These are phyloP conservation scores for Mesoclemmys tuberculata DNA, from an alignment of 2,113 vertebrate genomes.

Conservation along the genomic window DNA sequence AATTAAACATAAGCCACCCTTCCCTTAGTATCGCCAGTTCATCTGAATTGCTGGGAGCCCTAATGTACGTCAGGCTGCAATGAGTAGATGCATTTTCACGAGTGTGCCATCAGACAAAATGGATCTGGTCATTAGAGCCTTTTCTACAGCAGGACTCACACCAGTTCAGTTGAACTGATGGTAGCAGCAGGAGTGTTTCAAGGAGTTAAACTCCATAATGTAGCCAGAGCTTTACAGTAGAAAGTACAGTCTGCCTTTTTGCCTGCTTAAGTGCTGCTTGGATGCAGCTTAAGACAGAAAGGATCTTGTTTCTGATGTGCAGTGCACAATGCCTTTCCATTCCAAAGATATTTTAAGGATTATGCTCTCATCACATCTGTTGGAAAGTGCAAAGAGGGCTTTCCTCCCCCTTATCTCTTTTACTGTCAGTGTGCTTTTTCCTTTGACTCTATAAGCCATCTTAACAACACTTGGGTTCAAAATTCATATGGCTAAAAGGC, in stretches of 20 bases:
- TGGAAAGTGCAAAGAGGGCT: neutral
- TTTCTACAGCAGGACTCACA: accelerated
- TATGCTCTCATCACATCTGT: neutral
- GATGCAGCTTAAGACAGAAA: neutral
- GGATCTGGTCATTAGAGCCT: neutral
- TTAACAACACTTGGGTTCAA: neutral
- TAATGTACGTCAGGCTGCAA: neutral
- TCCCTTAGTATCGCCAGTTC: neutral
- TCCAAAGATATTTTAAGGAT: neutral
- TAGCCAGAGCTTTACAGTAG: neutral
- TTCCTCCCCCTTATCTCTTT: neutral
- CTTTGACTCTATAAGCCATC: neutral
- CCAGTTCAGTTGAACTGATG: neutral
- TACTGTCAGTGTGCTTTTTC: neutral
- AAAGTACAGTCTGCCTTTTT: neutral
- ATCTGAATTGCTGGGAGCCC: neutral
- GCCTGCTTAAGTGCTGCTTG: no score
- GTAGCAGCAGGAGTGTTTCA: neutral
- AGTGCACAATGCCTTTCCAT: neutral
- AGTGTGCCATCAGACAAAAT: neutral
- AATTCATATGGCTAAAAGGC: neutral
- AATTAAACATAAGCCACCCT: neutral
- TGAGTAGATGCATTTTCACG: neutral
- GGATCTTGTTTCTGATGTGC: neutral
- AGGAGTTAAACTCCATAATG: neutral